Base-by-base conservation (phyloP, 2,113 vertebrate genomes). In the Callipepla californica region DNA sequence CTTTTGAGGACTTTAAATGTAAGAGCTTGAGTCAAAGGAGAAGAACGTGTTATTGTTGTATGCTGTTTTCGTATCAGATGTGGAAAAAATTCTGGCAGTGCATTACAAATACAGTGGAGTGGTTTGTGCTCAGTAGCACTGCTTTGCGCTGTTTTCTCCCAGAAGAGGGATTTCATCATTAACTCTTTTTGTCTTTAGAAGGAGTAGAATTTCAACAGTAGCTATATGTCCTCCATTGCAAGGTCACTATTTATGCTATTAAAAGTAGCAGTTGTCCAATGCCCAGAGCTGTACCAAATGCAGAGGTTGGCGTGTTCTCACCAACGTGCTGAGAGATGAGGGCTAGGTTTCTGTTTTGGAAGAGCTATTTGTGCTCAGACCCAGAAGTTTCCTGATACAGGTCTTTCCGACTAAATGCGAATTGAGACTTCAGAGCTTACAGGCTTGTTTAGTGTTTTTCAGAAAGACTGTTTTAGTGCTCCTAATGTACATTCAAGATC, bases 81-180 rank as follows among this genome's bases (percentile, higher is more conserved):
- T 65, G 67, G 18, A 90, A 93, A 53, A 79, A 80, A 45, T 89
- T 92, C 57, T 93, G 66, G 18, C 53, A 80, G 15, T 78, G 48
- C 9, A 15, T 80, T 89, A 23, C 26, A 58, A 84, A 76, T 34
- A 36, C n/a, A 42, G 18, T 61, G 38, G 42, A 25, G 11, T 19
- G 18, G 44, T 70, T 66, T 22, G 70, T 72, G 4, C 51, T 84
- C 15, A 23, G 19, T 30, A 78, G 15, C 62, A 42, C 16, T 63
- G 36, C 38, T 14, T 79, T 76, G 44, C 65, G 48, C n/a, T 79
- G 36, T 68, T 85, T 83, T 17, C 36, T 78, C 11, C 72, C 36
- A 47, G 36, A 82, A n/a, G 48, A 84, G 23, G 40, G 78, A 73
- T 84, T 80, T 63, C 2, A 50, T 70, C 22, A 53, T 83, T 25